These are phyloP conservation scores for Byasa hedistus DNA, from an alignment of 2,888 invertebrate species.

Conservation along the genomic window DNA sequence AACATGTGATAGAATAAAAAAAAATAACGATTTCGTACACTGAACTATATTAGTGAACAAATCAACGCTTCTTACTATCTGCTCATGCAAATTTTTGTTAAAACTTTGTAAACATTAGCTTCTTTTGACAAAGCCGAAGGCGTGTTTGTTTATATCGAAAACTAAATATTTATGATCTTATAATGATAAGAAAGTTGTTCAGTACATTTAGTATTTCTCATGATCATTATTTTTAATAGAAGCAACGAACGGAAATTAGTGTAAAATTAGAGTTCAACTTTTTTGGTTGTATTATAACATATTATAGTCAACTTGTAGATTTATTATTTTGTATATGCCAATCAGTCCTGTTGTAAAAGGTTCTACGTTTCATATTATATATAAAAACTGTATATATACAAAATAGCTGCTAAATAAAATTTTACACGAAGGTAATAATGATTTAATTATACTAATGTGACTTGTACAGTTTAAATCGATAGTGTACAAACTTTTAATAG, in stretches of 20 bases:
- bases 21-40: no score
- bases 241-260: not conserved
- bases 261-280: not conserved
- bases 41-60: not conserved
- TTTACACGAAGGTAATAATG: no score
- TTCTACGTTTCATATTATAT: no score
- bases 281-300: not conserved
- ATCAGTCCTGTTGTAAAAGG: no score
- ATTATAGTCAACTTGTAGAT: not conserved
- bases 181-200: conserved; percentile 5
- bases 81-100: not conserved
- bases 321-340: not conserved
- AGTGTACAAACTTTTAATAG: no score
- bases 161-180: conserved; percentile 17
- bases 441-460: no score
- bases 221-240: not conserved
- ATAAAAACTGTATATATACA: no score
- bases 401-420: no score
- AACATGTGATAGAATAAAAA: no score
- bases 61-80: not conserved
- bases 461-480: no score
- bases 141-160: conserved; percentile 1
- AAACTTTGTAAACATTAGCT: not conserved
- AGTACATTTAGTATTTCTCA: not conserved
- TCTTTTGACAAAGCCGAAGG: conserved; percentile 14